Conservation (phyloP, 2,888 invertebrate species). For the Vandiemenella viatica region DNA sequence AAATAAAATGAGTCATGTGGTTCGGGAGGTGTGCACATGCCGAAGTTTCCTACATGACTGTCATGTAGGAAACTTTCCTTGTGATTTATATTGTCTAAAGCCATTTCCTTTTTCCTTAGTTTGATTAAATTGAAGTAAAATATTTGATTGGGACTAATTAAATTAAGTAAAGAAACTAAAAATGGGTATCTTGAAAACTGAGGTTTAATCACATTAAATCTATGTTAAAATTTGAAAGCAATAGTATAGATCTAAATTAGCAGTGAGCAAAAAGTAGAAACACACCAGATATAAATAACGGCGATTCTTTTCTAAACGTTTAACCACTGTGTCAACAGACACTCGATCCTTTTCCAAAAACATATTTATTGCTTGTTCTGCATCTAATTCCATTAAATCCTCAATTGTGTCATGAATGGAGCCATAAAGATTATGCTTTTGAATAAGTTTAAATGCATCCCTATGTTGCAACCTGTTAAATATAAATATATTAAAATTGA, state of each 20-base stretch:
- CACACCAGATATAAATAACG: conserved; percentile 58
- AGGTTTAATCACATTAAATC: no score
- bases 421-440: conserved; percentile 64
- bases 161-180: no score
- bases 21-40: no score
- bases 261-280: conserved; percentile 4
- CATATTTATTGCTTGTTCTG: conserved; percentile 63
- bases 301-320: conserved; percentile 58
- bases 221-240: no score
- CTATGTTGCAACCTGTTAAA: conserved; percentile 56
- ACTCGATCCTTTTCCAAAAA: conserved; percentile 57
- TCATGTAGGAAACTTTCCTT: no score
- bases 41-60: no score
- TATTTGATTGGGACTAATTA: no score
- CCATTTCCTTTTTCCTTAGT: no score
- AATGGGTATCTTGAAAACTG: no score
- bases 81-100: no score
- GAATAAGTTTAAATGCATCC: conserved; percentile 79
- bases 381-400: conserved; percentile 75
- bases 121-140: no score
- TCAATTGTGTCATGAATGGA: conserved; percentile 76
- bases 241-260: background rate
- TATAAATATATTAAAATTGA: background rate
- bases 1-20: no score
- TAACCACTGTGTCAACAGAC: conserved; percentile 65